These are phyloP conservation scores for Acanthosepion pharaonis DNA, from an alignment of 2,888 invertebrate species.

Conservation along the genomic window DNA sequence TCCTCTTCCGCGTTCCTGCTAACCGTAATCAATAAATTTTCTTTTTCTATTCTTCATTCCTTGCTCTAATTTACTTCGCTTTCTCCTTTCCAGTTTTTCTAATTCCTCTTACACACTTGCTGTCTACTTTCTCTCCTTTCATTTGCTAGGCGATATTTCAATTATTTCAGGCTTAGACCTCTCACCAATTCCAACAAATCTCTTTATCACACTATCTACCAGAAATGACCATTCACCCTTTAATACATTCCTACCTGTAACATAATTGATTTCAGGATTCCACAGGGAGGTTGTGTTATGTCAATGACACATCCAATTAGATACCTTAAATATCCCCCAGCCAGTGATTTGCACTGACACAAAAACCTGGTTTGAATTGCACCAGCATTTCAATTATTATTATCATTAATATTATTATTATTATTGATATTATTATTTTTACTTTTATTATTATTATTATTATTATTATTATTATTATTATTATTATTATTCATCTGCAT, in stretches of 20 bases:
- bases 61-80: no score
- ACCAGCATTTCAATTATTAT: neutral
- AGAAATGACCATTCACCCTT: neutral
- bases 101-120: no score
- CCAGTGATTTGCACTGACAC: neutral
- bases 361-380: neutral
- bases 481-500: no score
- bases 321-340: neutral
- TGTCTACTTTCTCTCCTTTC: neutral
- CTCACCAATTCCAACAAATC: neutral
- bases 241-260: neutral
- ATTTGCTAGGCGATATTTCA: neutral
- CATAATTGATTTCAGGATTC: constrained; percentile 6
- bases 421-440: no score
- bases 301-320: constrained; percentile 23
- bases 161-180: neutral
- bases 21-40: no score
- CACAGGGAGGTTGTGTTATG: neutral
- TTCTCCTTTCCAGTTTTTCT: no score
- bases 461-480: no score
- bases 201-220: neutral
- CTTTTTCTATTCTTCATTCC: no score
- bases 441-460: no score
- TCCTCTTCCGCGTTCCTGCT: no score
- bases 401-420: neutral